Evolutionary conservation across 2,113 vertebrate genomes (phyloP), one percentile per base, ranked within the genome.

Genomic region (Cromileptes altivelis): DNA sequence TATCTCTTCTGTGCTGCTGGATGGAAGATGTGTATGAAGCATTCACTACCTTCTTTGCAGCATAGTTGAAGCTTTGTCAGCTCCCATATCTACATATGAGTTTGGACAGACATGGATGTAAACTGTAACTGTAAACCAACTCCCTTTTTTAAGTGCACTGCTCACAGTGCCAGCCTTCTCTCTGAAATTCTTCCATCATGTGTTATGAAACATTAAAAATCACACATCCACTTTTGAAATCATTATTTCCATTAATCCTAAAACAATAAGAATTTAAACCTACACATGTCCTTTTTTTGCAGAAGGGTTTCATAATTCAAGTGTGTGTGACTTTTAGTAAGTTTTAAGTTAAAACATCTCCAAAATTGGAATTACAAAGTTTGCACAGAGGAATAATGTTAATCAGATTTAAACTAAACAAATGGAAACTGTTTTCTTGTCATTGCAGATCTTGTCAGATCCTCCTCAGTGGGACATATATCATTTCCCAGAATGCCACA

Each of bases 391-490:
- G 18, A 63, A 6, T 2, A 4, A 4, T 19, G 3, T 49, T 21
- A 3, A 25, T 57, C 42, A 47, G n/a, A 27, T n/a, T 25, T 3
- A 11, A 25, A 37, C 12, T 1, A n/a, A 63, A 15, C 18, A 2
- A 12, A 42, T 6, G 50, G 37, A 37, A 69, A 21, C 42, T 33
- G 15, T 76, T 10, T 75, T 78, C 21, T 72, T 80, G 40, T 76
- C 42, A 0, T 77, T 91, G 47, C 86, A 90, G 90, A 55, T 65
- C 0, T 81, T 1, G 14, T 55, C 55, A 47, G 52, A 63, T 60
- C 2, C 23, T 56, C 27, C 23, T 70, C 50, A 3, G 4, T 1
- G 55, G 37, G 60, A 12, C 27, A 0, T n/a, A 23, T 52, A n/a
- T 73, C 60, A 19, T 74, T 4, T n/a, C 42, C 69, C 56, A 57